These are phyloP conservation scores for Drosophila santomea DNA, from an alignment of 1,140 invertebrate species.

Conservation along the genomic window DNA sequence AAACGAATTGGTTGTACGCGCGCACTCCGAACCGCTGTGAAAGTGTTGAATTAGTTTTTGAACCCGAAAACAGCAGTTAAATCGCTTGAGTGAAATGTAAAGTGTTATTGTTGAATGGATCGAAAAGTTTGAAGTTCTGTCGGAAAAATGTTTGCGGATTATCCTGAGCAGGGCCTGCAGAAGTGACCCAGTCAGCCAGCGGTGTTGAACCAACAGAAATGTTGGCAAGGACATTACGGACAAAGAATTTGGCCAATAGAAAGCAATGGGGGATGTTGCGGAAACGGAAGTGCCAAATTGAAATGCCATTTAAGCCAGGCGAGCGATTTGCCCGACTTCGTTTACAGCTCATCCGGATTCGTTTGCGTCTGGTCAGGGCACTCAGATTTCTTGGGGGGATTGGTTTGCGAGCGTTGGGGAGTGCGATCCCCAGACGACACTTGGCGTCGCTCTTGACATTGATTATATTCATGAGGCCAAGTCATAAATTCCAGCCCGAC, in stretches of 20 bases:
- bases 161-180: slow-evolving; percentile 6
- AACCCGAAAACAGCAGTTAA: slow-evolving; percentile 60
- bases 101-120: slow-evolving; percentile 37
- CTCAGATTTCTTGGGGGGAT: slow-evolving; percentile 35
- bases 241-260: slow-evolving; percentile 48
- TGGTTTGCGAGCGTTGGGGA: background rate
- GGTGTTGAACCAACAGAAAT: slow-evolving; percentile 19
- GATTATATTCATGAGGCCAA: slow-evolving; percentile 68
- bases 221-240: slow-evolving; percentile 75
- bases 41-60: slow-evolving; percentile 60
- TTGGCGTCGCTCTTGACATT: slow-evolving; percentile 59
- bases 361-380: slow-evolving; percentile 12
- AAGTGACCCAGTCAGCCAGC: slow-evolving; percentile 39
- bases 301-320: slow-evolving; percentile 75
- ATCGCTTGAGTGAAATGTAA: slow-evolving; percentile 44
- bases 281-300: slow-evolving; percentile 81
- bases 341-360: slow-evolving; percentile 23
- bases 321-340: slow-evolving; percentile 46
- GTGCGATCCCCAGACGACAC: slow-evolving; percentile 39
- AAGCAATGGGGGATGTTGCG: slow-evolving; percentile 26
- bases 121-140: slow-evolving; percentile 13
- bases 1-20: slow-evolving; percentile 60
- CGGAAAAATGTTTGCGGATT: background rate
- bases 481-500: slow-evolving; percentile 65
- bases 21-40: slow-evolving; percentile 26